Evolutionary conservation across 2,113 vertebrate species (phyloP).

Genomic region (Phalacrocorax carbo): DNA sequence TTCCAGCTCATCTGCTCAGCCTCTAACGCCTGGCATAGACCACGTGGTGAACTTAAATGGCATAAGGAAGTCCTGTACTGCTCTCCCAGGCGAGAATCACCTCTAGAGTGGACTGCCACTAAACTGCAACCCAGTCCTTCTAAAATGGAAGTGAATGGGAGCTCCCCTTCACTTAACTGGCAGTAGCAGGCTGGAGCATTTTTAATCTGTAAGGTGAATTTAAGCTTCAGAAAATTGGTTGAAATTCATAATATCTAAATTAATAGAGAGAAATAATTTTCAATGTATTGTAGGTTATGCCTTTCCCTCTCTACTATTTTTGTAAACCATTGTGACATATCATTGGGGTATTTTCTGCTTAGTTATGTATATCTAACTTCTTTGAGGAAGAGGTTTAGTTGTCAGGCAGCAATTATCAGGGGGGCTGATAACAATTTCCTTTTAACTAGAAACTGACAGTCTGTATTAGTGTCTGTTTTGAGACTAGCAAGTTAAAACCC

Average conservation of each 20-base stretch:
- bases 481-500: neutral
- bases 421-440: constrained; percentile 56
- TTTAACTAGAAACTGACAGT: constrained; percentile 50
- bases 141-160: neutral
- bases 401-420: constrained; percentile 56
- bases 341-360: constrained; percentile 51
- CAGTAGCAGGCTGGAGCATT: neutral
- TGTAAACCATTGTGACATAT: neutral
- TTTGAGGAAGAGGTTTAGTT: constrained; percentile 57
- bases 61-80: neutral
- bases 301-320: constrained; percentile 10
- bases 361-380: constrained; percentile 56
- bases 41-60: neutral
- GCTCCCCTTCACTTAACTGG: neutral
- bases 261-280: constrained; percentile 9
- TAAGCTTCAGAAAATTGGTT: neutral
- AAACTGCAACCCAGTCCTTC: neutral
- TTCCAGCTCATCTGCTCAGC: neutral
- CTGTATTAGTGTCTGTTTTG: constrained; percentile 24
- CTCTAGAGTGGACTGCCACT: neutral
- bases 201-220: neutral
- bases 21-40: neutral
- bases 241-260: neutral
- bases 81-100: neutral
- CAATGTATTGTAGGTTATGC: neutral